Base-by-base conservation (phyloP, 2,888 invertebrate species). In the Prosopocoilus inquinatus region DNA sequence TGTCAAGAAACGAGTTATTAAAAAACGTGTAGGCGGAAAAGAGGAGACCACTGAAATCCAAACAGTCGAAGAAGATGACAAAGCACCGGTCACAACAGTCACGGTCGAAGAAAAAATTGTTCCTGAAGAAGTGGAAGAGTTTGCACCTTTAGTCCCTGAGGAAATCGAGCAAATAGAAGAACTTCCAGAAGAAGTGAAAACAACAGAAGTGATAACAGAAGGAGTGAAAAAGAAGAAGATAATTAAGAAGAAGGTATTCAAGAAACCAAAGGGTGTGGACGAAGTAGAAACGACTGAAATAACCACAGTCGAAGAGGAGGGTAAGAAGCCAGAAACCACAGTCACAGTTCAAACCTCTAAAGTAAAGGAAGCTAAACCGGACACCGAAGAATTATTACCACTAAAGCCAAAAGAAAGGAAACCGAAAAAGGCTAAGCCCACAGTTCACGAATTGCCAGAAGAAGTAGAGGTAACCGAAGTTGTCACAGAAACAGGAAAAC, bases 31-130 rank as follows among this genome's bases (percentile, higher is more conserved):
- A 7, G 62, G 59, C 5, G 63, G 60, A 45, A 50, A 69, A 59
- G 45, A 71, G 60, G 65, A 74, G 69, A 55, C 66, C 47, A 60
- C 65, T 44, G 78, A 77, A 68, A 69, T 72, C 45, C 64, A 67
- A 16, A 71, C 70, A 62, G 67, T 74, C 1, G 63, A 45, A 57
- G 74, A 67, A 39, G 66, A 62, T 39, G 64, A 58, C 8, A 65
- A 74, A 51, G 71, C 70, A 0, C 77, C 77, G 55, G 62, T 72
- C 63, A 72, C 59, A 0, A 71, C 73, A 2, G 77, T 81, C 9
- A 62, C 64, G 15, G 67, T 66, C 5, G 46, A 55, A 13, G 57
- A 56, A 54, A 55, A 57, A 50, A 28, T 35, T 11, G 56, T 67
- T 20, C 64, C 61, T 4, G 60, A 55, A 36, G 57, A 54, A 48